Conservation (phyloP, 2,113 vertebrate genomes). For the Labeo catla region DNA sequence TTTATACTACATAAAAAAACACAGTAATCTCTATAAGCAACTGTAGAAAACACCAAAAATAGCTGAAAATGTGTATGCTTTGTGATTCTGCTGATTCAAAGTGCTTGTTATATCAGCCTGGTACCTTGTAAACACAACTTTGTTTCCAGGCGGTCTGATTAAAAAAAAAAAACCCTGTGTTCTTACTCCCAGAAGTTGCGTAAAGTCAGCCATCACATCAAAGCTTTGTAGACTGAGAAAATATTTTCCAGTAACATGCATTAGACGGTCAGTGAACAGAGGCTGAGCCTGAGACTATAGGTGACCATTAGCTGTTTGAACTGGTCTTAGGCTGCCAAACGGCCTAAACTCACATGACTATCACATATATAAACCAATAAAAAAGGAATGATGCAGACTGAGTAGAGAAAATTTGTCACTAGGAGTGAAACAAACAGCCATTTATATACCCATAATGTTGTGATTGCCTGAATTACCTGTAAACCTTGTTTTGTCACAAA, state of each 20-base stretch:
- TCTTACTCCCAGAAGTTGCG: conserved; percentile 20
- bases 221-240: conserved; percentile 1
- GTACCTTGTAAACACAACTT: not conserved
- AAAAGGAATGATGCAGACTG: not conserved
- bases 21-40: not conserved
- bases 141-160: not conserved
- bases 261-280: not conserved
- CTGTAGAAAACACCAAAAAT: not conserved
- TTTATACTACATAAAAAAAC: not conserved
- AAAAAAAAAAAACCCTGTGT: not conserved
- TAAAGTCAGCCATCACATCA: not conserved
- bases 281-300: not conserved
- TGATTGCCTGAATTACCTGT: not conserved
- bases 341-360: not conserved
- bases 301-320: not conserved
- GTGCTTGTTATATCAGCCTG: not conserved
- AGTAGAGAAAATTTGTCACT: not conserved
- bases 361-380: not conserved
- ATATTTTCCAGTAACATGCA: not conserved
- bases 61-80: not conserved
- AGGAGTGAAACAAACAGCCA: not conserved
- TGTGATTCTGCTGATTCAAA: not conserved
- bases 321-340: not conserved
- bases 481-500: not conserved
- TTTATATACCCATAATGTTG: not conserved